phyloP scores from a whole-genome alignment of 2,888 invertebrate genomes.

The Epinotia demarniana region DNA sequence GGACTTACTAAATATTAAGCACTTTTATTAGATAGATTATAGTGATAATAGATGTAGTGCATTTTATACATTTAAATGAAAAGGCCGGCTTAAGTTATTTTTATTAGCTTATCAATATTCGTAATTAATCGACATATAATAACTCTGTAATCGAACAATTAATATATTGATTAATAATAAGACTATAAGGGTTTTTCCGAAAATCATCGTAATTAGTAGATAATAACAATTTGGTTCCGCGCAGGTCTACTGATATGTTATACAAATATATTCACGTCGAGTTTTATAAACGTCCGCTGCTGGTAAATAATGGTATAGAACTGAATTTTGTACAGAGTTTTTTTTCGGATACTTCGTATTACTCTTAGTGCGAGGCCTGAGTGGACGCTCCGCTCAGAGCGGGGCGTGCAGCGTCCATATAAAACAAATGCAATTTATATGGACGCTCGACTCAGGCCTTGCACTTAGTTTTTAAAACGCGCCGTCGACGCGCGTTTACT shows the following conservation, averaged over 20 bases:
- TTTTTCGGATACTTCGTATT: neutral
- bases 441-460: no score
- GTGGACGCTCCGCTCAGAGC: no score
- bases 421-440: no score
- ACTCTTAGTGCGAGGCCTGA: no score
- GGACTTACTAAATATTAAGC: neutral
- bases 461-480: no score
- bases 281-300: neutral
- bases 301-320: neutral
- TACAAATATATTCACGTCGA: neutral
- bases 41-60: constrained; percentile 22
- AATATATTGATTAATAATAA: constrained; percentile 16
- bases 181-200: neutral
- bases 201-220: constrained; percentile 1
- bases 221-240: neutral
- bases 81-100: constrained; percentile 25
- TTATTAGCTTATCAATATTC: constrained; percentile 3
- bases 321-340: neutral
- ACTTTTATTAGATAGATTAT: constrained; percentile 27
- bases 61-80: constrained; percentile 18
- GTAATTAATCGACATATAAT: neutral
- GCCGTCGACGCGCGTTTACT: no score
- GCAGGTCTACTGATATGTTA: neutral
- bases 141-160: constrained; percentile 16
- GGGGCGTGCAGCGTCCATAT: no score